Base-by-base conservation (phyloP, 2,888 invertebrate species). In the Baccha elongata region DNA sequence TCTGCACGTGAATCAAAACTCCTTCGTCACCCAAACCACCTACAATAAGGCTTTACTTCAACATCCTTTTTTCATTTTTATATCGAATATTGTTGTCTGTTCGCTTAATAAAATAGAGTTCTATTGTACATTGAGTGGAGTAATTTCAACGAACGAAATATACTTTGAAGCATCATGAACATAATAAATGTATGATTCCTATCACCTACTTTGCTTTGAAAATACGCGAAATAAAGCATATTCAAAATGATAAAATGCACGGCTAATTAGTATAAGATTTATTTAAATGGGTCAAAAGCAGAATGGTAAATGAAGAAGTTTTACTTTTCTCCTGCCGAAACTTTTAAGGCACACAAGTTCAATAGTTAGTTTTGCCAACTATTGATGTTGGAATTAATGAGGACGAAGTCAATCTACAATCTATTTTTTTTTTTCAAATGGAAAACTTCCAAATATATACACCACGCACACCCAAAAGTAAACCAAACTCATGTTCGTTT, bases 61-160 rank as follows among this genome's bases (percentile, higher is more conserved):
- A 53, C 44, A 52, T 10, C 64, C 64, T 19, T n/a, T 64, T 13
- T 15, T 52, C 21, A 40, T 58, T 37, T 52, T 23, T 8, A 58
- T 60, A 60, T 60, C 29, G 35, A 62, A 68, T 2, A 58, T 46
- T 32, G 32, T 50, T 44, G 8, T 58, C 29, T 52, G 42, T 15
- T 75, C 32, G 8, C 44, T 3, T 15, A 44, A 44, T 15, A 19
- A 40, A 29, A 10, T 58, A 8, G 15, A 37, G 46, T 32, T 23
- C 21, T 15, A 26, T 37, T 17, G 48, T 50, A 74, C 74, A 74
- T 67, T 67, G 74, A 74, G 55, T 55, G 29, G 29, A n/a, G 13
- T 10, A 13, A 68, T 55, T 53, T 53, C 23, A 23, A 23, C n/a
- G n/a, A n/a, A n/a, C n/a, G n/a, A n/a, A n/a, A n/a, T n/a, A n/a